A percentile compares a stretch with the other conserved stretches of the same genome.
Conservation (phyloP, 2,797 vertebrate species). For the Chiroxiphia lanceolata region DNA sequence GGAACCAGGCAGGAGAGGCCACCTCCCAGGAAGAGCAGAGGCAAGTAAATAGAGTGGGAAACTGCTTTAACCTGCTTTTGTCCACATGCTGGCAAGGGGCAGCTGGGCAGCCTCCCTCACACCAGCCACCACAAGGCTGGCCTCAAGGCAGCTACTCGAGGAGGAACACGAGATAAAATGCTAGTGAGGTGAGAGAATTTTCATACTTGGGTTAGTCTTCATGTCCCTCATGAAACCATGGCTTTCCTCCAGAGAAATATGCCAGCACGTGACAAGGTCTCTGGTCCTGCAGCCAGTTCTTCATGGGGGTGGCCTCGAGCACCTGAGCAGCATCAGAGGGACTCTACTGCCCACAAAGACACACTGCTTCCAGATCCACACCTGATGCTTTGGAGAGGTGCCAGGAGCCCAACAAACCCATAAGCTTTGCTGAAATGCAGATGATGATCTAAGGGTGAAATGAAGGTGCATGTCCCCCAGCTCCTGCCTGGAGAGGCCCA, state of each 20-base stretch:
- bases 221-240: background rate
- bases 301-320: background rate
- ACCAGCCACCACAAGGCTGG: background rate
- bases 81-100: background rate
- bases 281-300: background rate
- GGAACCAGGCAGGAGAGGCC: slow-evolving; percentile 9
- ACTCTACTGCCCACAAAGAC: background rate
- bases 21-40: background rate
- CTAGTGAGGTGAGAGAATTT: background rate
- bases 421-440: background rate
- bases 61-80: background rate
- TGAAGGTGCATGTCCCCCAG: background rate
- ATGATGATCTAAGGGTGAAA: background rate
- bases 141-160: background rate
- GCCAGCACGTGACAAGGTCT: background rate
- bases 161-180: background rate
- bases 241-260: background rate
- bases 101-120: background rate
- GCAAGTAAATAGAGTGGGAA: background rate
- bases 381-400: background rate
- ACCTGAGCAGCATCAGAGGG: background rate
- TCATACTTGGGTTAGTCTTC: background rate
- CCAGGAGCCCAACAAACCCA: background rate
- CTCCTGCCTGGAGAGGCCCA: background rate
- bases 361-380: background rate